Evolutionary conservation across 1,140 invertebrate species (phyloP), one percentile per base, ranked within the genome.

Genomic region (Drosophila rufa): DNA sequence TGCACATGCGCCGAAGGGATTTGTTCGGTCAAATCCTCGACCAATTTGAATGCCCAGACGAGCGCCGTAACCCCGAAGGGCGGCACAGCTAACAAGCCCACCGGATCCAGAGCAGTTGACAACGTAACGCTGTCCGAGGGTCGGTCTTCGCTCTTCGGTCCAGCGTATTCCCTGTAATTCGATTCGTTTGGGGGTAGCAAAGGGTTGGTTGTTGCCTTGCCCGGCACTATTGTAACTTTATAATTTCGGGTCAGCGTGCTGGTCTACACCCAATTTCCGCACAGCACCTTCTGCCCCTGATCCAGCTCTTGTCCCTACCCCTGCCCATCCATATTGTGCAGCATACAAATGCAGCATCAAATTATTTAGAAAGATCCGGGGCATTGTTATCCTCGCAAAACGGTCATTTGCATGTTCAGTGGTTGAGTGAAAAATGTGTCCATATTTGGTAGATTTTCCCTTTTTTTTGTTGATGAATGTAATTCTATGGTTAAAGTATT

Each of bases 1-100:
- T 84, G 85, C 84, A 86, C 82, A 86, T 80, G 82, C 78, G 82
- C 75, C 50, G 85, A 81, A 73, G 69, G 84, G 84, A 87, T 87
- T 87, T 87, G 85, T 84, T 87, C 89, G 84, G 84, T 89, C 84
- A 87, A 89, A 80, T 87, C 83, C 83, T 66, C 62, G 74, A 76
- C 55, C 69, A 76, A 80, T 83, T 87, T 80, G 68, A 80, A 80
- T 89, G 77, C 27, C 55, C 36, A 67, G n/a, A 51, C 38, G 22
- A 19, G 15, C 55, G 25, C 48, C 59, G 47, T 62, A 67, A 83
- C 71, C 75, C 69, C 80, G 78, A 78, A 60, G 70, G 84, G 64
- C 84, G 78, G 46, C 66, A 19, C 33, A 22, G 42, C 77, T 80
- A 82, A 82, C 80, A 75, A 79, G 80, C 60, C 58, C 68, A 42